A percentile compares a stretch with the other conserved stretches of the same genome.
These are phyloP conservation scores for Chiroxiphia lanceolata DNA, from an alignment of 2,797 vertebrate species.

Conservation along the genomic window DNA sequence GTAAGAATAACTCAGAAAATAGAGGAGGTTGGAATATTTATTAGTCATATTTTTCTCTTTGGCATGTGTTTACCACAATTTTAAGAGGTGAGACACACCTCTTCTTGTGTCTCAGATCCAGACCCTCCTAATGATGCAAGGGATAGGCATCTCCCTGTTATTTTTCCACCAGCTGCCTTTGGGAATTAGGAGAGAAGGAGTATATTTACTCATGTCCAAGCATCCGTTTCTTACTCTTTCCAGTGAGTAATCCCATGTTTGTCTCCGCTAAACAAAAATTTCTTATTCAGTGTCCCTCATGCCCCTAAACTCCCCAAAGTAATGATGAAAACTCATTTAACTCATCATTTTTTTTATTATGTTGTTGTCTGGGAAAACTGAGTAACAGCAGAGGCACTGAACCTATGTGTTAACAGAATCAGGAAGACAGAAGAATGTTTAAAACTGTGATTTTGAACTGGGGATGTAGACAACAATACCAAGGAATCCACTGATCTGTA, in stretches of 20 bases:
- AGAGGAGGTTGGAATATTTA: neutral
- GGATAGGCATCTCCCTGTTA: neutral
- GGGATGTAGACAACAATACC: neutral
- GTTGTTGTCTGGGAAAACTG: neutral
- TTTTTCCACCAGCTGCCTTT: constrained; percentile 1
- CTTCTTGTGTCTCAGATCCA: neutral
- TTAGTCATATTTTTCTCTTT: neutral
- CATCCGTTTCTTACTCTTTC: neutral
- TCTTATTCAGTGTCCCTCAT: neutral
- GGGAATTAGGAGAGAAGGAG: neutral
- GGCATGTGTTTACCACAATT: neutral
- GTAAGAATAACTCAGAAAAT: neutral
- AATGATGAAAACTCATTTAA: neutral
- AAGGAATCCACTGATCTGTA: neutral
- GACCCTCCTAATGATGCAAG: neutral
- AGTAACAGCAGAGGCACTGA: neutral
- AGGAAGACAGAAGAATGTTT: neutral
- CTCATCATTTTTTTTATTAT: neutral
- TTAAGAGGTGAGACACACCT: neutral
- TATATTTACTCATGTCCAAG: neutral
- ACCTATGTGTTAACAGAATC: neutral
- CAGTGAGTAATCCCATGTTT: constrained; percentile 33
- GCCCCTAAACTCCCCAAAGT: neutral
- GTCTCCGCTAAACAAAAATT: neutral
- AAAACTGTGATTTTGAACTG: neutral